These are phyloP conservation scores for Lacerta viridis DNA, from an alignment of 2,797 vertebrate species.

Conservation along the genomic window DNA sequence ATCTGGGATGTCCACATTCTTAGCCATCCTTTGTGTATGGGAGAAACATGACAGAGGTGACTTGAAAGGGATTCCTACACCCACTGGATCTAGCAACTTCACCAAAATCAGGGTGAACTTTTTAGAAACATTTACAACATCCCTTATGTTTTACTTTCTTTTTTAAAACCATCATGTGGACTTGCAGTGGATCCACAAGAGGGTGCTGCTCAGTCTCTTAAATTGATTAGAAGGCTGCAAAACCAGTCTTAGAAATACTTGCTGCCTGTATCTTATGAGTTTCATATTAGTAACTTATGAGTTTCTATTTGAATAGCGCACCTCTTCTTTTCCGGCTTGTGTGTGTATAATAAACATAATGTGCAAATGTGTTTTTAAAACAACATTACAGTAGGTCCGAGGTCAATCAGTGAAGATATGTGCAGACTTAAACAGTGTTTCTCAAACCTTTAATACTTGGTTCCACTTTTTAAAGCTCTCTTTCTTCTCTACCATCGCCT, in stretches of 20 bases:
- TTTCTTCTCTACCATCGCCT: not conserved
- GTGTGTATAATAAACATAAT: not conserved
- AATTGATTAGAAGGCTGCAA: not conserved
- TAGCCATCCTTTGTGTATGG: not conserved
- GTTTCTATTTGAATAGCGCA: not conserved
- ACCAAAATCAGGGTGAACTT: not conserved
- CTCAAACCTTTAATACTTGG: too few species aligned
- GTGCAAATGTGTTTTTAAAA: conserved; percentile 2
- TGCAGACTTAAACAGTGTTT: not conserved
- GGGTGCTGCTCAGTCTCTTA: not conserved
- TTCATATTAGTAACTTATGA: too few species aligned
- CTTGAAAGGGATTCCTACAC: conserved; percentile 28
- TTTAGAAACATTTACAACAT: not conserved
- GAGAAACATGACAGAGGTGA: not conserved
- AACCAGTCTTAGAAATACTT: not conserved
- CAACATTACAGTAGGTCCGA: accelerated
- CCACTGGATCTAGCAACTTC: accelerated
- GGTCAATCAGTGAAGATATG: not conserved
- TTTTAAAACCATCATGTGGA: not conserved
- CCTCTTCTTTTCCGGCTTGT: conserved; percentile 2
- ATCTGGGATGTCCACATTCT: not conserved
- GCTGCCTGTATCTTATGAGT: not conserved
- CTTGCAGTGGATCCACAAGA: not conserved
- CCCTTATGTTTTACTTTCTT: not conserved
- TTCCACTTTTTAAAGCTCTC: not conserved